Base-by-base conservation (phyloP, 2,888 invertebrate species). In the Sphaeridia pumilis region DNA sequence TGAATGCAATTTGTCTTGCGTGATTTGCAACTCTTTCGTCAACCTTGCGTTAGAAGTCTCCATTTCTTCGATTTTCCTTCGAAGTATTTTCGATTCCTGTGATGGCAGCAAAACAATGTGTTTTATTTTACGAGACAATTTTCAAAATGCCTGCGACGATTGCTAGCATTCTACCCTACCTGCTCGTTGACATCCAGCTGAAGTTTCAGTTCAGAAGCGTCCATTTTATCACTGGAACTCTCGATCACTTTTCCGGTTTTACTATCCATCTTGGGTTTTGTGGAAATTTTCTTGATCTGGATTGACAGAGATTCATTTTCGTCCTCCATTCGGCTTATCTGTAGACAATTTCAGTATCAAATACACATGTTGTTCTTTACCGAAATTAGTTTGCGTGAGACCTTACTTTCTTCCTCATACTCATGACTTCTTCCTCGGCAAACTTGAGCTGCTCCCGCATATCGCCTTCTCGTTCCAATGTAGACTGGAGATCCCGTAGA, bases 271-370 rank as follows among this genome's bases (percentile, higher is more conserved):
- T 54, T 54, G 3, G 83, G 81, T 75, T 83, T 82, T 73, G 82
- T 81, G 76, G 89, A 87, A 83, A 93, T 84, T 82, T 92, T 92
- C 80, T 90, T 87, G 75, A 94, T 80, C 79, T 93, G 93, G 76
- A 87, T 80, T 74, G 87, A 83, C 74, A 93, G 78, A 66, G 87
- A 87, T 74, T 95, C 94, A 78, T 94, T 94, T 78, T 95, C 94
- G 72, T 92, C 90, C 75, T 95, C 94, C 71, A 93, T 81, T 69
- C 92, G 83, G 70, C 85, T 81, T 69, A 89, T 80, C 85, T 86
- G 81, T 71, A 81, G 76, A 65, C 65, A 66, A 67, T 67, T 61
- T 67, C 60, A n/a, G n/a, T n/a, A n/a, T n/a, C n/a, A n/a, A n/a
- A n/a, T n/a, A n/a, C n/a, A n/a, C n/a, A n/a, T n/a, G n/a, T n/a